These are phyloP conservation scores for Chaenocephalus aceratus DNA, from an alignment of 2,113 vertebrate genomes.

Conservation along the genomic window DNA sequence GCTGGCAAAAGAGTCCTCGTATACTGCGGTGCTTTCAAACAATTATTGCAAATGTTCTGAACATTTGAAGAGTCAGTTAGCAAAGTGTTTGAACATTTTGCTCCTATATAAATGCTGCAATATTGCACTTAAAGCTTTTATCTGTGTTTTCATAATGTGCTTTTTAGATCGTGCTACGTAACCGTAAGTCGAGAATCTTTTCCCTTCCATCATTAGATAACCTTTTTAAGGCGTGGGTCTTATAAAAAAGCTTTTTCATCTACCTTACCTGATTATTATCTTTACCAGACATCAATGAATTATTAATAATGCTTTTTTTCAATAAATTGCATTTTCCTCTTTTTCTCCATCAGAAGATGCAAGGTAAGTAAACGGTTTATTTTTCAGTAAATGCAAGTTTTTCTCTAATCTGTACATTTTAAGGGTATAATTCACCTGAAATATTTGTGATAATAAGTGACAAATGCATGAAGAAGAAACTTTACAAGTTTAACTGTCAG, in stretches of 20 bases:
- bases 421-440: slow-evolving; percentile 9
- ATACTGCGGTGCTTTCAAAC: neutral
- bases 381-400: slow-evolving; percentile 4
- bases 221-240: too few species aligned
- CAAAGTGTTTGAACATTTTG: neutral
- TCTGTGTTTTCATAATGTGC: neutral
- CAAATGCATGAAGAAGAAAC: slow-evolving; percentile 12
- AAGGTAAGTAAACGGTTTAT: neutral
- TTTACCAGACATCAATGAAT: neutral
- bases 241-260: neutral
- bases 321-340: neutral
- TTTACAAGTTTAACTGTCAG: neutral
- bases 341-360: neutral
- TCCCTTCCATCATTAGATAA: neutral
- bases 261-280: neutral
- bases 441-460: neutral
- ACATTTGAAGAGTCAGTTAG: neutral
- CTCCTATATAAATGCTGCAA: neutral
- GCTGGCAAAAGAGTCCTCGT: neutral
- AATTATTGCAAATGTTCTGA: neutral
- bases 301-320: too few species aligned
- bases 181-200: too few species aligned
- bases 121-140: neutral
- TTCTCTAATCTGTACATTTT: slow-evolving; percentile 3
- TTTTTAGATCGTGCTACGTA: neutral